These are phyloP conservation scores for Amblyornis subalaris DNA, from an alignment of 2,113 vertebrate genomes.

Conservation along the genomic window DNA sequence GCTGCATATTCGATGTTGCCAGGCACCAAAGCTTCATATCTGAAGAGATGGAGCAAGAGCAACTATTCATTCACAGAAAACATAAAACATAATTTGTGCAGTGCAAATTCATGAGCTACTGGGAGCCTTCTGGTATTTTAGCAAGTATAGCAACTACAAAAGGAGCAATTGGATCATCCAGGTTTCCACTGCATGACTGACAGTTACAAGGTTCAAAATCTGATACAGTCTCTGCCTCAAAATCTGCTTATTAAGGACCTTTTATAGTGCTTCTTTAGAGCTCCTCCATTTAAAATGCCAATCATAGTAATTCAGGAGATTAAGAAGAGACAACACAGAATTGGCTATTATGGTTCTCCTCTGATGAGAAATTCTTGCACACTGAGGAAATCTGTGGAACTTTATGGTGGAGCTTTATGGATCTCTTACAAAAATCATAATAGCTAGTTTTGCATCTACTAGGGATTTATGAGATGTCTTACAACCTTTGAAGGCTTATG, in stretches of 20 bases:
- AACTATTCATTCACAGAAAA: background rate
- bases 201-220: background rate
- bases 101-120: background rate
- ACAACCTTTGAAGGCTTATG: background rate
- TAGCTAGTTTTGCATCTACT: background rate
- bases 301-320: background rate
- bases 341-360: background rate
- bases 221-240: background rate
- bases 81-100: background rate
- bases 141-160: background rate
- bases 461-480: background rate
- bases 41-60: constrained; percentile 52
- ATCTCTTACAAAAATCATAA: background rate
- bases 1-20: constrained; percentile 80
- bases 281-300: background rate
- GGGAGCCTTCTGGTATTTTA: background rate
- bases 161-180: background rate
- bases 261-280: background rate
- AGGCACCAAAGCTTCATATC: constrained; percentile 87
- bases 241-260: background rate
- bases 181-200: background rate
- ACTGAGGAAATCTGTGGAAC: background rate
- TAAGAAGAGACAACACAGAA: background rate
- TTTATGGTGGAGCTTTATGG: background rate
- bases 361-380: background rate